These are phyloP conservation scores for Eremophila alpestris DNA, from an alignment of 2,797 vertebrate species.

Conservation along the genomic window DNA sequence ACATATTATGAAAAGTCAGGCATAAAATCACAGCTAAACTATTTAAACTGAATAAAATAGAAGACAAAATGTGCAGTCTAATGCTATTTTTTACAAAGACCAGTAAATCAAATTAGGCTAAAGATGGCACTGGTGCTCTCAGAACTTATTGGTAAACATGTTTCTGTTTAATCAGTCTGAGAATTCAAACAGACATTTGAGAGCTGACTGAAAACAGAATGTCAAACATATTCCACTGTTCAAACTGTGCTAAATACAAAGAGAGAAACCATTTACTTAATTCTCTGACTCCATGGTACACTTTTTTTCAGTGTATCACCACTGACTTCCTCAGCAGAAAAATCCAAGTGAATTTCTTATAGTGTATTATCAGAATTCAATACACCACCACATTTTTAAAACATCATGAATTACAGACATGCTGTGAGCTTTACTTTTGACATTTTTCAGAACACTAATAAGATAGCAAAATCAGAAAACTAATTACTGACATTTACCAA, in stretches of 20 bases:
- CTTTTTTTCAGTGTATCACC: background rate
- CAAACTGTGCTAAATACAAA: background rate
- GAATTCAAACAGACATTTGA: background rate
- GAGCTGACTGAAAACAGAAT: background rate
- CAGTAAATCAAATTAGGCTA: background rate
- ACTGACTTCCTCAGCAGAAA: background rate
- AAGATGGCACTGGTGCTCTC: background rate
- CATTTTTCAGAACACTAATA: background rate
- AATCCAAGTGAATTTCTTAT: background rate
- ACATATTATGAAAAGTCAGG: background rate
- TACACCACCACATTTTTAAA: background rate
- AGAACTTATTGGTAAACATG: background rate
- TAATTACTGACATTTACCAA: background rate
- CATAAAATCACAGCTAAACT: background rate
- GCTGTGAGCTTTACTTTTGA: background rate
- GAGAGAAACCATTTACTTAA: background rate
- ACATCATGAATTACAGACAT: background rate
- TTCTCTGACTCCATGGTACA: background rate
- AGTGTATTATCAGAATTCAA: background rate
- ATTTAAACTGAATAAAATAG: background rate
- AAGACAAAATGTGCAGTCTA: background rate
- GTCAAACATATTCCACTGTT: background rate
- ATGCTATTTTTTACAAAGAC: background rate
- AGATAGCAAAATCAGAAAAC: background rate
- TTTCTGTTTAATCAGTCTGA: background rate